Percentiles rank a stretch among this genome's conserved stretches.
These are phyloP conservation scores for Lasioglossum calceatum DNA, from an alignment of 2,888 invertebrate species.

Conservation along the genomic window DNA sequence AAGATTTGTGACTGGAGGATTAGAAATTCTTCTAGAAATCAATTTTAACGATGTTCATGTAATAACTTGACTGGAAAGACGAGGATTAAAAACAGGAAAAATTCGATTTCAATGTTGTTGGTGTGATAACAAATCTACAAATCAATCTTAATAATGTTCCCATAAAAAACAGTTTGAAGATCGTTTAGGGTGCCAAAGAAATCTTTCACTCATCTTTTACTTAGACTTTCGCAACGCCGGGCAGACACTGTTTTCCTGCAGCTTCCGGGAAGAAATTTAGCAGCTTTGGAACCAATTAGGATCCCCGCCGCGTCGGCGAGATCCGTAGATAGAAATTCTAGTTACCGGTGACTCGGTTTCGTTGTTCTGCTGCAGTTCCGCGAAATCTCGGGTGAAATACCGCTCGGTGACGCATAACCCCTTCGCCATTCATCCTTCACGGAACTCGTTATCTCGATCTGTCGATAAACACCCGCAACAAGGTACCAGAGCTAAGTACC, in stretches of 20 bases:
- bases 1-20: background rate
- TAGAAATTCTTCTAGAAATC: background rate
- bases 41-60: too few species aligned
- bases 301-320: background rate
- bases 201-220: background rate
- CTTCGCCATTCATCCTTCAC: constrained; percentile 30
- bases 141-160: background rate
- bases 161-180: background rate
- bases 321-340: background rate
- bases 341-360: constrained; percentile 23
- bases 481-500: background rate
- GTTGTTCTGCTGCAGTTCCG: constrained; percentile 10
- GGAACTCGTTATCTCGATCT: constrained; percentile 45
- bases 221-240: background rate
- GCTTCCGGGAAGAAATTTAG: constrained; percentile 6
- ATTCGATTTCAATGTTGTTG: too few species aligned
- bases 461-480: constrained; percentile 24
- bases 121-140: background rate
- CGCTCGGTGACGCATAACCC: constrained; percentile 21
- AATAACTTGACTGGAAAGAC: too few species aligned
- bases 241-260: background rate
- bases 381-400: constrained; percentile 25
- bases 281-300: constrained; percentile 6
- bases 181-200: background rate
- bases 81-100: too few species aligned